These are phyloP conservation scores for Bubalus kerabau DNA, from an alignment of 2,113 vertebrate genomes.

Conservation along the genomic window DNA sequence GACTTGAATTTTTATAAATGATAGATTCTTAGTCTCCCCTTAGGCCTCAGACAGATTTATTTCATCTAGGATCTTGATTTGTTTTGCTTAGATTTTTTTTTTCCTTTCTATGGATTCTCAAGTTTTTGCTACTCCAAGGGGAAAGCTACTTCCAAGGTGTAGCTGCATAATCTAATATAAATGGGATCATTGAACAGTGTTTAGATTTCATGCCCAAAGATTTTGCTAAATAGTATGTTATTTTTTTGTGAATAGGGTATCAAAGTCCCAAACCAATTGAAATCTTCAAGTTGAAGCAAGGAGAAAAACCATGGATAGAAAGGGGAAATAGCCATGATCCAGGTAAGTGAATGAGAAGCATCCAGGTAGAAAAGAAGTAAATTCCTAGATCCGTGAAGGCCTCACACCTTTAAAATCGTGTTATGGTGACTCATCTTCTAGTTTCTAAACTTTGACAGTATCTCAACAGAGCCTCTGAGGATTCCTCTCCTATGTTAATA, in stretches of 20 bases:
- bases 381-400: neutral
- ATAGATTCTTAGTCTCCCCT: neutral
- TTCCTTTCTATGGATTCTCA: neutral
- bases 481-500: neutral
- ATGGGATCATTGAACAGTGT: neutral
- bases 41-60: neutral
- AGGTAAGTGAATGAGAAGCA: neutral
- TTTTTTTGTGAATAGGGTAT: neutral
- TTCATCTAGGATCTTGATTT: neutral
- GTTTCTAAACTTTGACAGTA: neutral
- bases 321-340: neutral
- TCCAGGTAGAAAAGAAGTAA: neutral
- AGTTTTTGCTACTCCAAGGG: neutral
- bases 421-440: neutral
- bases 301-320: neutral
- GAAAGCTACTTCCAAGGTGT: neutral
- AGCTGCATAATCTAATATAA: neutral
- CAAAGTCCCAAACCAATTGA: neutral
- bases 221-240: neutral
- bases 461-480: neutral
- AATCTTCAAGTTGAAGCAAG: neutral
- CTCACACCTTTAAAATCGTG: neutral
- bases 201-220: neutral
- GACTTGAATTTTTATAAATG: neutral
- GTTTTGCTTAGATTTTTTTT: neutral